A percentile compares a stretch with the other conserved stretches of the same genome.
These are phyloP conservation scores for Suillia variegata DNA, from an alignment of 2,888 invertebrate species.

Conservation along the genomic window DNA sequence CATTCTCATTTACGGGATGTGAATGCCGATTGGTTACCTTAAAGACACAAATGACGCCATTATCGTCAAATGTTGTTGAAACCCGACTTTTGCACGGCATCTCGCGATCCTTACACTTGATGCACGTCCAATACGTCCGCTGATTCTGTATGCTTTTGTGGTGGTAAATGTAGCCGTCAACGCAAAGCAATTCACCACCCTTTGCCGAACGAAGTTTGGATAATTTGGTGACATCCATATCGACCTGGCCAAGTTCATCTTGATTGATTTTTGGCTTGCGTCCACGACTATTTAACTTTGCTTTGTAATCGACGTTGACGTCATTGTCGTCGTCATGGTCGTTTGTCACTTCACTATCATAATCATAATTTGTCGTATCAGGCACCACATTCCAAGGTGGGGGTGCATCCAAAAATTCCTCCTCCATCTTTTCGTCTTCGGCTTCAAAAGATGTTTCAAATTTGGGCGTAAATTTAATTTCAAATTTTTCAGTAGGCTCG, in stretches of 20 bases:
- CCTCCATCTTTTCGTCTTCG: not conserved
- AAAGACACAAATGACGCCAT: conserved; percentile 45
- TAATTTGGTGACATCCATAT: conserved; percentile 48
- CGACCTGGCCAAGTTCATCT: conserved; percentile 11
- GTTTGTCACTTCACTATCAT: not conserved
- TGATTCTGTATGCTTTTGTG: conserved; percentile 48
- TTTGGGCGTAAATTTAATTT: not conserved
- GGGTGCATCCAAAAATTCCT: not conserved
- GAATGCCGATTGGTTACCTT: conserved; percentile 48
- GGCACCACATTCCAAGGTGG: too few species aligned
- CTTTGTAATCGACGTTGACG: not conserved
- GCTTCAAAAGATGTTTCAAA: not conserved
- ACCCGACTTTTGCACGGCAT: conserved; percentile 52
- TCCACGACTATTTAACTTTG: not conserved
- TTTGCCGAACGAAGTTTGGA: conserved; percentile 53
- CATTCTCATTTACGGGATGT: conserved; percentile 46
- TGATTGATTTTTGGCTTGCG: not conserved
- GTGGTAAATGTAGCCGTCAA: conserved; percentile 52
- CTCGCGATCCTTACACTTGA: conserved; percentile 47
- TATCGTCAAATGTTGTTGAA: conserved; percentile 44
- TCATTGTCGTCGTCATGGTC: not conserved
- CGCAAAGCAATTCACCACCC: conserved; percentile 52
- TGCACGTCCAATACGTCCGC: conserved; percentile 55
- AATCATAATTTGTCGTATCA: too few species aligned
- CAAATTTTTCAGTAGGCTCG: not conserved